Conservation (phyloP, 1,140 invertebrate species). For the Temnothorax curvispinosus region DNA sequence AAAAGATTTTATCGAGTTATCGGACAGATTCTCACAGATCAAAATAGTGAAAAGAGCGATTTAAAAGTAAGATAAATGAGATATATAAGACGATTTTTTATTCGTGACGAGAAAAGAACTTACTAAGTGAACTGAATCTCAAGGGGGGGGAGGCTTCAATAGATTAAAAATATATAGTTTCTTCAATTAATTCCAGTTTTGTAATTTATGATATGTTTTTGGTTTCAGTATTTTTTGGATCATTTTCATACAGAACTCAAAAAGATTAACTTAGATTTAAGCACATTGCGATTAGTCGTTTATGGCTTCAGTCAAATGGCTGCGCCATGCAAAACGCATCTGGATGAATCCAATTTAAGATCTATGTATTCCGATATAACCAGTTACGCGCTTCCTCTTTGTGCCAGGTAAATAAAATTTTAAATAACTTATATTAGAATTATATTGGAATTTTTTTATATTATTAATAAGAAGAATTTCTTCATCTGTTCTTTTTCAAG, state of each 20-base stretch:
- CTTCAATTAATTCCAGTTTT: background rate
- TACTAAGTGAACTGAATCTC: background rate
- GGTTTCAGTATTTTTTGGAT: slow-evolving; percentile 73
- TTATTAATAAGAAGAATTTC: slow-evolving; percentile 66
- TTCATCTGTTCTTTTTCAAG: background rate
- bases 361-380: slow-evolving; percentile 78
- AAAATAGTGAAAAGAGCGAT: slow-evolving; percentile 47
- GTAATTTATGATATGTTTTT: slow-evolving; percentile 15
- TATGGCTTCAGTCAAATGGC: slow-evolving; percentile 81
- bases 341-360: slow-evolving; percentile 60
- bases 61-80: background rate
- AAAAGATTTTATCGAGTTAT: slow-evolving; percentile 79
- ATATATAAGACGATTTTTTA: slow-evolving; percentile 38
- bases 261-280: slow-evolving; percentile 35
- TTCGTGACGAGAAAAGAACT: background rate
- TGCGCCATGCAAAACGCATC: slow-evolving; percentile 73
- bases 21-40: slow-evolving; percentile 67
- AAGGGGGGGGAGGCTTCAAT: background rate
- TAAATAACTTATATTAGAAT: slow-evolving; percentile 36
- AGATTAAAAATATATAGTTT: background rate
- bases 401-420: slow-evolving; percentile 66
- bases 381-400: slow-evolving; percentile 72
- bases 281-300: slow-evolving; percentile 67
- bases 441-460: slow-evolving; percentile 16
- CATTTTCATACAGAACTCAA: slow-evolving; percentile 63